Base-by-base conservation (phyloP, 2,113 vertebrate genomes). In the Pao palembangensis region DNA sequence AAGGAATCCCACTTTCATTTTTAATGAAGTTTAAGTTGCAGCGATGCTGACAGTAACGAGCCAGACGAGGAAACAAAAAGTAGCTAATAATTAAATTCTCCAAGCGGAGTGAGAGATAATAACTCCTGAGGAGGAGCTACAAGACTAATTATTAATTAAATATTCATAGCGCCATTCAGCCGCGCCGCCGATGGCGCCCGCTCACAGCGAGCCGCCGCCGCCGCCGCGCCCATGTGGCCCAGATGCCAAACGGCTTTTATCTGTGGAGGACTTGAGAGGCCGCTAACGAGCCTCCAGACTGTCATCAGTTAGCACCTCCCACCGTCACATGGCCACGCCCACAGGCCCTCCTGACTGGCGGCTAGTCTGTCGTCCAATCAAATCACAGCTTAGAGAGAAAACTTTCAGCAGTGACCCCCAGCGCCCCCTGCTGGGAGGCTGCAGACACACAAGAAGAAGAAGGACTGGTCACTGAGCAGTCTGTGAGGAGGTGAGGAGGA, bases 21-120 rank as follows among this genome's bases (percentile, higher is more conserved):
- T 98, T 98, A 98, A 98, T 98, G 94, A 97, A 96, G 95, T 98
- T 98, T 96, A 93, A 94, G 95, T 98, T 96, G 93, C 95, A 98
- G 97, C 95, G 95, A 96, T 96, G 94, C 93, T 96, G 95, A 98
- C 96, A 98, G 94, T 98, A 98, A 98, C 95, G 95, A 98, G 94
- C 91, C 89, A 89, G 93, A 94, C 93, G 90, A 90, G 91, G 94
- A 97, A 96, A 98, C 96, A 98, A 97, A 98, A 98, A 96, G 94
- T 90, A 92, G 92, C 94, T 96, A 98, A 98, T 98, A 97, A 98
- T 97, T 96, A 98, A 94, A 95, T 94, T 95, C 94, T 93, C 92
- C 92, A 94, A 93, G 92, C 94, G 91, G 93, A 94, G 94, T 92
- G 92, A 95, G 92, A 92, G 93, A 93, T 93, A 92, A 94, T 94